Base-by-base conservation (phyloP, 2,113 vertebrate genomes). In the Toxotes jaculatrix region DNA sequence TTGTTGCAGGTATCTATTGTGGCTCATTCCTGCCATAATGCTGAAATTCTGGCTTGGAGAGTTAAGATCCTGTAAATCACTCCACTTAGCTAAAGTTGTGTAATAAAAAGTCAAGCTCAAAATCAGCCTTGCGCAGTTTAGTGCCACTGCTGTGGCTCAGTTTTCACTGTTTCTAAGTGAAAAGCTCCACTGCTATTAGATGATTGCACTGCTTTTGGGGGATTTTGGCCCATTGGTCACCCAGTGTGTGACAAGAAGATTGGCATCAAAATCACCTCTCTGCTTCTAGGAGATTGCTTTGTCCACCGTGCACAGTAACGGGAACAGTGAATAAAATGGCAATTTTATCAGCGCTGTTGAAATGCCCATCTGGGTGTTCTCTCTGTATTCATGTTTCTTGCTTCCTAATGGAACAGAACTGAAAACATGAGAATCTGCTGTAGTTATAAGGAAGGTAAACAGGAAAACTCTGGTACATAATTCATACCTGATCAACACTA, bases 71-170 rank as follows among this genome's bases (percentile, higher is more conserved):
- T 47, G 27, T 79, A 83, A 88, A 80, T 84, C 47, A 23, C 42
- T 60, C 53, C 82, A 82, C 74, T 79, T 73, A 85, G 59, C 56
- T 34, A 49, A 34, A 86, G 53, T 63, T 23, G 62, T 76, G 75
- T 81, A 66, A 86, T 85, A 81, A 36, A 80, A 83, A 87, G 57
- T 77, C 53, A 89, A 85, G 83, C 75, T 77, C 19, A 72, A 59
- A 86, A 86, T 81, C 60, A 82, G 63, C 34, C 49, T 61, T 27
- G 38, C 43, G 74, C 56, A 63, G 75, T 79, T 75, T 57, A 59
- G 23, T 57, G 47, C 51, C 38, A 62, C 70, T 56, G 47, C 70
- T 76, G 69, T 53, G 19, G 11, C 53, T 79, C 60, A 27, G 27
- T 49, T 74, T 79, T 71, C 61, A 43, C 14, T 60, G 60, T 75